Evolutionary conservation across 2,888 invertebrate genomes (phyloP).

Genomic region (Masnerella sp.): DNA sequence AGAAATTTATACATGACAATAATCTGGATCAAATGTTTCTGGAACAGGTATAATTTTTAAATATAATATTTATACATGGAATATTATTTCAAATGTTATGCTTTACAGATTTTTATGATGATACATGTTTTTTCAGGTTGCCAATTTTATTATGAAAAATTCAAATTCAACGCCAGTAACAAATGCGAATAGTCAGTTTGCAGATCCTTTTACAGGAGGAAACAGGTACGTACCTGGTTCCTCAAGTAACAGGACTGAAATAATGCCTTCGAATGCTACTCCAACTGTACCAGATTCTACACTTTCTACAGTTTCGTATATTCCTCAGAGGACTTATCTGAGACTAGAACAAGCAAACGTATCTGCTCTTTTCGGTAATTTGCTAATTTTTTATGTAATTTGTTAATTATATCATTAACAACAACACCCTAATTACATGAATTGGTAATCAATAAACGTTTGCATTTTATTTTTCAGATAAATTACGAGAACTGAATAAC

Average conservation of each 20-base stretch:
- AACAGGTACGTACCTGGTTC: slow-evolving; percentile 84
- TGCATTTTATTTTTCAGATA: slow-evolving; percentile 66
- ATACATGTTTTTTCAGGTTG: slow-evolving; percentile 82
- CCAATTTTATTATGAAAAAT: slow-evolving; percentile 92
- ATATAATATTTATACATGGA: too few relatives aligned
- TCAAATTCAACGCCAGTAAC: slow-evolving; percentile 76
- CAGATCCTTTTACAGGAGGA: slow-evolving; percentile 85
- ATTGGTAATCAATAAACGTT: too few relatives aligned
- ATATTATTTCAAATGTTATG: slow-evolving; percentile 1
- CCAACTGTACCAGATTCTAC: too few relatives aligned
- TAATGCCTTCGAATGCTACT: slow-evolving; percentile 42
- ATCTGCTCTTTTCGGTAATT: slow-evolving; percentile 85
- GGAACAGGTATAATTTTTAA: slow-evolving; percentile 83
- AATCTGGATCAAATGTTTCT: slow-evolving; percentile 90
- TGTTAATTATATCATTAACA: too few relatives aligned
- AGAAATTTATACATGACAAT: slow-evolving; percentile 91
- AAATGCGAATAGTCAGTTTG: slow-evolving; percentile 69
- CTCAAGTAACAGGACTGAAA: slow-evolving; percentile 67
- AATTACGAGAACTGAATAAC: slow-evolving; percentile 83
- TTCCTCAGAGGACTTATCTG: slow-evolving; percentile 80
- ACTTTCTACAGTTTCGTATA: slow-evolving; percentile 70
- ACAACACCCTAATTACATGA: too few relatives aligned
- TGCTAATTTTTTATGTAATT: too few relatives aligned
- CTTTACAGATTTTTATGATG: too few relatives aligned
- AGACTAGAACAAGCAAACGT: slow-evolving; percentile 89